Evolutionary conservation across 2,888 invertebrate species (phyloP).

Genomic region (Chaetoderma sp.): DNA sequence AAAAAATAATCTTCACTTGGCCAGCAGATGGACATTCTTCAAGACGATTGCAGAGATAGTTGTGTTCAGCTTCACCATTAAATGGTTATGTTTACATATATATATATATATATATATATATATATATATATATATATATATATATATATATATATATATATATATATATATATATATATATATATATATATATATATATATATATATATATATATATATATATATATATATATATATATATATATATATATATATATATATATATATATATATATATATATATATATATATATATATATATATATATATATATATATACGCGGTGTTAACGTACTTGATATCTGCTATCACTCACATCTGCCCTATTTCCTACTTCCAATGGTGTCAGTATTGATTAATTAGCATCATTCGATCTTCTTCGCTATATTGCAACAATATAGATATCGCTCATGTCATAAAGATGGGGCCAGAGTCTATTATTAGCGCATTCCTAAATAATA

Average conservation of each 20-base stretch:
- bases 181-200: not conserved
- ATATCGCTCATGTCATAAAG: too few relatives aligned
- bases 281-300: slow-evolving; percentile 7
- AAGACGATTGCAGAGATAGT: not conserved
- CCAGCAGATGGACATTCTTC: too few relatives aligned
- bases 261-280: slow-evolving; percentile 9
- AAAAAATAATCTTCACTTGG: too few relatives aligned
- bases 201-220: not conserved
- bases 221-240: slow-evolving; percentile 6
- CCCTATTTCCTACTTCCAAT: too few relatives aligned
- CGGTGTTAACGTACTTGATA: too few relatives aligned
- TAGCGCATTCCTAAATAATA: too few relatives aligned
- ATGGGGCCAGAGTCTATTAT: too few relatives aligned
- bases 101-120: too few relatives aligned
- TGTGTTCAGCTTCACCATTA: not conserved
- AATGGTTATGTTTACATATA: not conserved
- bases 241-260: slow-evolving; percentile 9
- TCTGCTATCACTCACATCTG: too few relatives aligned
- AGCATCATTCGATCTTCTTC: too few relatives aligned
- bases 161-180: not conserved
- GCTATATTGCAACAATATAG: too few relatives aligned
- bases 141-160: not conserved
- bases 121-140: not conserved
- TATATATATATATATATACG: slow-evolving; percentile 5
- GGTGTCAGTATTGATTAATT: too few relatives aligned